A percentile compares a stretch with the other conserved stretches of the same genome.
These are phyloP conservation scores for Heterodera filipjevi DNA, from an alignment of 2,888 invertebrate species.

Conservation along the genomic window DNA sequence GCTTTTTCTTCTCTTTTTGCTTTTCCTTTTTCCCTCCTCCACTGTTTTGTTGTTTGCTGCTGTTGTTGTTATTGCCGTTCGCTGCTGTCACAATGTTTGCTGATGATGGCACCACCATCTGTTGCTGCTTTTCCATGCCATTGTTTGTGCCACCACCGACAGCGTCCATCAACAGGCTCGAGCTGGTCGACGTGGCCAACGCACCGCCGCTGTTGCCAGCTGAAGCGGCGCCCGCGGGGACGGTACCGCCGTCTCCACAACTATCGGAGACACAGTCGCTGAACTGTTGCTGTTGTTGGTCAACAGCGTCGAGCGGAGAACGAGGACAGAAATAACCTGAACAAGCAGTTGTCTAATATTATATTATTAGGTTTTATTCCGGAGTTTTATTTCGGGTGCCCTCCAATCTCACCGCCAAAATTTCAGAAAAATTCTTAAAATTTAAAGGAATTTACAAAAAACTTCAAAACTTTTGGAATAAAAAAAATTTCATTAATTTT, in stretches of 20 bases:
- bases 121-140: constrained; percentile 69
- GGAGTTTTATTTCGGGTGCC: too few relatives aligned
- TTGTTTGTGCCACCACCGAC: constrained; percentile 71
- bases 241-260: constrained; percentile 14
- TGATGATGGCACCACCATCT: background rate
- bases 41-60: constrained; percentile 18
- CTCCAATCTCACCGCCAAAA: too few relatives aligned
- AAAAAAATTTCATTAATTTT: too few relatives aligned
- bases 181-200: constrained; percentile 39
- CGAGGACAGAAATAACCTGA: background rate
- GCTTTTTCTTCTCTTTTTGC: constrained; percentile 36
- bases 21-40: constrained; percentile 22
- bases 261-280: constrained; percentile 21
- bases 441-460: too few relatives aligned
- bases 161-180: constrained; percentile 67
- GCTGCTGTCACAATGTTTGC: background rate
- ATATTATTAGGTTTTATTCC: too few relatives aligned
- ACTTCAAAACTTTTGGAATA: too few relatives aligned
- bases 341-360: too few relatives aligned
- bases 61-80: too few relatives aligned
- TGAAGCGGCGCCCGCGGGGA: background rate
- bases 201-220: constrained; percentile 20
- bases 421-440: too few relatives aligned
- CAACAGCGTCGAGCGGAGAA: background rate
- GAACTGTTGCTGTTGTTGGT: background rate